phyloP scores from a whole-genome alignment of 2,113 vertebrate genomes.

The Daboia siamensis region DNA sequence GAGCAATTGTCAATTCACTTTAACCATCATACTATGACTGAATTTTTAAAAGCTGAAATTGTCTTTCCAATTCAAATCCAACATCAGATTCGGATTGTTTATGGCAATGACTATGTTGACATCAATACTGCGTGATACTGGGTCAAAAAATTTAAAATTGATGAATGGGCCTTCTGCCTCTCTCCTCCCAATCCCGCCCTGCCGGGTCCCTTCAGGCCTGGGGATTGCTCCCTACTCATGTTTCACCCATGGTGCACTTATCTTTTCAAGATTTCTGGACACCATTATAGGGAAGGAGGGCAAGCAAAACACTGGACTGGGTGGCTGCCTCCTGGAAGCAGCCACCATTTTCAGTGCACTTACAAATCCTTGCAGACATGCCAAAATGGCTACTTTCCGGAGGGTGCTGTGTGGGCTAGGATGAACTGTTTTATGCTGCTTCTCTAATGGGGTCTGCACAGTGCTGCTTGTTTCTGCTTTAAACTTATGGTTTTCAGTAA shows the following conservation, averaged over 20 bases:
- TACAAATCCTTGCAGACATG: neutral
- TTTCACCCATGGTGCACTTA: neutral
- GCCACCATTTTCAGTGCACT: neutral
- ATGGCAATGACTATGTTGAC: neutral
- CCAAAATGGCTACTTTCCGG: neutral
- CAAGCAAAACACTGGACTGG: neutral
- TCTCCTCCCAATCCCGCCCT: neutral
- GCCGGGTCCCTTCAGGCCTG: neutral
- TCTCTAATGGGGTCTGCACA: neutral
- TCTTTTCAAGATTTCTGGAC: neutral
- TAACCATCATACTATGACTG: neutral
- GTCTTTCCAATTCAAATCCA: neutral
- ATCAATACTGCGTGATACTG: neutral
- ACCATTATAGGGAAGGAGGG: neutral
- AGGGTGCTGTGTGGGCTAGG: neutral
- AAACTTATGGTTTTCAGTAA: neutral
- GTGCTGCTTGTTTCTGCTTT: neutral
- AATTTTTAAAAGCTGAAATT: neutral
- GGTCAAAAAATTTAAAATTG: neutral
- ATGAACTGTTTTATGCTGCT: neutral
- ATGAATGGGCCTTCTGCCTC: neutral
- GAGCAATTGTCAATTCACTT: neutral
- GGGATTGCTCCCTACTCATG: neutral
- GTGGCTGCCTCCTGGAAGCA: neutral
- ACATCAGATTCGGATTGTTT: neutral